Base-by-base conservation (phyloP, 2,888 invertebrate genomes). In the Netelia melanura region DNA sequence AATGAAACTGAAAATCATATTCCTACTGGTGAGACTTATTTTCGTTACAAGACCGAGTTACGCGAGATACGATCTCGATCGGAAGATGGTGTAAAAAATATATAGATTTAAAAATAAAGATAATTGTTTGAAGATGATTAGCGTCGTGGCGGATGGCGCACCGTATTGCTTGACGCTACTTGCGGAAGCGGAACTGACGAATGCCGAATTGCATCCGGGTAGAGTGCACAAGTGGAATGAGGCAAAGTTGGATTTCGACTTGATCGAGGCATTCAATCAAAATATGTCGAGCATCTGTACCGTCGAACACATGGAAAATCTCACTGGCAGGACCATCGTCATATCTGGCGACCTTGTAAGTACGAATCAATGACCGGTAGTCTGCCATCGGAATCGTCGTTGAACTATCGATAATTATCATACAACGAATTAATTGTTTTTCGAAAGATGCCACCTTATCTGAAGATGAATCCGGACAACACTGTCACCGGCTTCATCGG, bases 401-500 rank as follows among this genome's bases (percentile, higher is more conserved):
- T 1, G n/a, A 17, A 38, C 25, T 8, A 30, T 56, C 3, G n/a
- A 5, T 56, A 0, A 48, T 11, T 6, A 38, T 17, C 1, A 3
- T 23, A 61, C 23, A 54, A 21, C 6, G 0, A 56, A 38, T 1
- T 38, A 61, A 43, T 61, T 0, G 62, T 54, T 54, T 6, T 2
- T 38, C 38, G 6, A 38, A 48, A 48, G 48, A 48, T 48, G 48
- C 14, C 9, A 21, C 58, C 58, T 21, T 17, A 58, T 58, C 58
- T 17, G 1, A 21, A 9, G n/a, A 5, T 58, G 6, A 58, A 58
- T 23, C 58, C 21, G 83, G 89, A 91, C 17, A 89, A 89, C 2
- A 83, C 72, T 48, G 85, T 94, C 10, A 92, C 91, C 17, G 94
- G 94, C 68, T 94, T 91, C 86, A 89, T 94, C 21, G 94, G 94